Base-by-base conservation (phyloP, 2,888 invertebrate genomes). In the Aspidiotus destructor region DNA sequence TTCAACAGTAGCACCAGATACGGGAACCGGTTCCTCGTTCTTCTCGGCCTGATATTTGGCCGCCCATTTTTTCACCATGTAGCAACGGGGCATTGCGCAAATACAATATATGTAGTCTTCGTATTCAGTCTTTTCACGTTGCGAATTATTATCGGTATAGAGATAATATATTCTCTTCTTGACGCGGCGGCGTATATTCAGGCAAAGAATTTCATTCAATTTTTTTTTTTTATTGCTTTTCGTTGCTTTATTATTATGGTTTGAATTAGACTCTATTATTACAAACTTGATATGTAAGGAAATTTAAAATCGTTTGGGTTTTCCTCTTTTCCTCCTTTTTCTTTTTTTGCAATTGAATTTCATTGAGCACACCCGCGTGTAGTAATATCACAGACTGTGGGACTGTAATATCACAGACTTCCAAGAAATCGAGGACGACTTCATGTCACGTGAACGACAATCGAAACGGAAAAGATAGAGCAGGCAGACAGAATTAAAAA, bases 51-150 rank as follows among this genome's bases (percentile, higher is more conserved):
- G 65, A 44, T 65, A 65, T n/a, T 65, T 65, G 65, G 65, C 65
- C 17, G 65, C 65, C 65, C 65, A 65, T 65, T 65, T 65, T 44
- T 65, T 65, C 65, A 65, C 65, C 65, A 65, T 65, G 42, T 65
- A 65, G 57, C 65, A 65, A 11, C 65, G 65, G 8, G 65, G 65
- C 65, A 65, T 65, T 42, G 17, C 28, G 28, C 28, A 28, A 28
- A 28, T 28, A 28, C 28, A 28, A 28, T 28, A 28, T 28, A 28
- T 28, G 28, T 28, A 28, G 28, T 28, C 28, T 28, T n/a, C 48
- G 48, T 48, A 48, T 48, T 48, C 48, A 48, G 48, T 48, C 48
- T 48, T 48, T 48, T 28, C 28, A 28, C 28, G 28, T 28, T 28
- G 28, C 28, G 28, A 28, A 28, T 28, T 28, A 28, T 28, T 28